phyloP scores from a whole-genome alignment of 1,140 invertebrate species.

The Drosophila parvula region DNA sequence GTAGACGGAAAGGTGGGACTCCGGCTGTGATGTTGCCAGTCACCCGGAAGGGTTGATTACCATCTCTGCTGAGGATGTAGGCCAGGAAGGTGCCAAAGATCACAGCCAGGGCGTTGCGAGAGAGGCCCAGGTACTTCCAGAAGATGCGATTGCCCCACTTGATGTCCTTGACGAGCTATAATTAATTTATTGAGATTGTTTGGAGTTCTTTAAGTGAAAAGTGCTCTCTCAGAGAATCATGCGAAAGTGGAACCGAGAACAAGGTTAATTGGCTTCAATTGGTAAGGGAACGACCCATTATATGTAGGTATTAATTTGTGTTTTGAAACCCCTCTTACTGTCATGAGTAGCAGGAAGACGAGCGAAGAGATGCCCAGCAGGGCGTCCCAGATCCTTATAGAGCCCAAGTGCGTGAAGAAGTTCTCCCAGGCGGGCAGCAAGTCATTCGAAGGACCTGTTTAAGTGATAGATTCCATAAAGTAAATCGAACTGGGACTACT shows the following conservation, averaged over 20 bases:
- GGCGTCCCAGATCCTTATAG: slow-evolving; percentile 85
- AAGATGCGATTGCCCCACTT: slow-evolving; percentile 85
- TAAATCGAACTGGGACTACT: background rate
- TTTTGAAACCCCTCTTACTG: slow-evolving; percentile 82
- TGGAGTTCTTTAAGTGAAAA: background rate
- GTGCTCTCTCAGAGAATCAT: background rate
- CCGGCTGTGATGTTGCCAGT: slow-evolving; percentile 88
- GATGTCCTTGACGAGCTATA: slow-evolving; percentile 89
- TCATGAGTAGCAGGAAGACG: slow-evolving; percentile 86
- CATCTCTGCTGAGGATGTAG: slow-evolving; percentile 86
- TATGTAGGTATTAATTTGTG: slow-evolving; percentile 51
- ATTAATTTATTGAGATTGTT: background rate
- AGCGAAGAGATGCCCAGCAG: slow-evolving; percentile 86
- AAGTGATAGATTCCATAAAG: slow-evolving; percentile 6
- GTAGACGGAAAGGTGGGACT: slow-evolving; percentile 86
- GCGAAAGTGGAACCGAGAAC: background rate
- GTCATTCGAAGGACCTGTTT: slow-evolving; percentile 84
- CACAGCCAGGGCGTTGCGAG: slow-evolving; percentile 91
- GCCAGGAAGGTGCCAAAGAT: slow-evolving; percentile 89
- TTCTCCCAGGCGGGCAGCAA: slow-evolving; percentile 87
- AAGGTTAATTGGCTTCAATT: slow-evolving; percentile 26
- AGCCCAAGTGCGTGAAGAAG: slow-evolving; percentile 85
- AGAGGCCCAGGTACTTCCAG: slow-evolving; percentile 92
- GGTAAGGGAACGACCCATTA: background rate
- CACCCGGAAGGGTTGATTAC: slow-evolving; percentile 86